Evolutionary conservation across 35 echinoderm and acorn worm species (phyloP).

Genomic region (Stichopus chloronotus): DNA sequence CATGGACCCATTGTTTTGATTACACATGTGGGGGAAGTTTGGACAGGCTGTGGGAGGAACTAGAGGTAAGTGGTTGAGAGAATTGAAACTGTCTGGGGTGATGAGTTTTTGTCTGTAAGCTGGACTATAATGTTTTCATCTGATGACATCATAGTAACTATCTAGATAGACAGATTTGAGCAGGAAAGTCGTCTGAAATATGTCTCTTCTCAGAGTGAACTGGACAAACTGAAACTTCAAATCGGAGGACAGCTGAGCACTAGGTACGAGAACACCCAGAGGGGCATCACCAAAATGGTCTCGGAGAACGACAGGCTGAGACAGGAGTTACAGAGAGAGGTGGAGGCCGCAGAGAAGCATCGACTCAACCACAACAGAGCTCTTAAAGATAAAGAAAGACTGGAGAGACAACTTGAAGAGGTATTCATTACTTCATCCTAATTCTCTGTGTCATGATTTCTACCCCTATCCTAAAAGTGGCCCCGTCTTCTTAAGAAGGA

Average conservation of each 20-base stretch:
- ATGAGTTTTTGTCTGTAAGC: too few species aligned
- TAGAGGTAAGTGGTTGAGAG: too few species aligned
- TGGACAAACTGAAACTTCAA: constrained; percentile 82
- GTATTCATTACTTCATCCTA: constrained; percentile 13
- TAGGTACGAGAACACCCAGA: constrained; percentile 94
- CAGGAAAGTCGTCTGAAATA: background rate
- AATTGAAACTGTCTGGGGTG: too few species aligned
- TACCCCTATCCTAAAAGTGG: too few species aligned
- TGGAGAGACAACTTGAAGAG: constrained; percentile 81
- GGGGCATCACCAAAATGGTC: constrained; percentile 79
- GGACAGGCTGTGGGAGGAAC: too few species aligned
- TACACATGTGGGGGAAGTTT: too few species aligned
- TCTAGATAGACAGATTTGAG: too few species aligned
- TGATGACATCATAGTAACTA: too few species aligned
- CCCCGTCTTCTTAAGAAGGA: too few species aligned
- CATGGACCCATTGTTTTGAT: too few species aligned
- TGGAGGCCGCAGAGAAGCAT: constrained; percentile 70
- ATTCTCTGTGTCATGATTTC: too few species aligned
- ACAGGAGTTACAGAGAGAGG: constrained; percentile 75
- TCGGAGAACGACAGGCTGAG: constrained; percentile 89
- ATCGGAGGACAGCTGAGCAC: constrained; percentile 89
- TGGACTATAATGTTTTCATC: too few species aligned
- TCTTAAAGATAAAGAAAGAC: constrained; percentile 74
- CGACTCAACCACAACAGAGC: constrained; percentile 67
- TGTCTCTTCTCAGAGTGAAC: constrained; percentile 66